phyloP scores from a whole-genome alignment of 1,140 invertebrate genomes.

The Aporrectodea caliginosa region DNA sequence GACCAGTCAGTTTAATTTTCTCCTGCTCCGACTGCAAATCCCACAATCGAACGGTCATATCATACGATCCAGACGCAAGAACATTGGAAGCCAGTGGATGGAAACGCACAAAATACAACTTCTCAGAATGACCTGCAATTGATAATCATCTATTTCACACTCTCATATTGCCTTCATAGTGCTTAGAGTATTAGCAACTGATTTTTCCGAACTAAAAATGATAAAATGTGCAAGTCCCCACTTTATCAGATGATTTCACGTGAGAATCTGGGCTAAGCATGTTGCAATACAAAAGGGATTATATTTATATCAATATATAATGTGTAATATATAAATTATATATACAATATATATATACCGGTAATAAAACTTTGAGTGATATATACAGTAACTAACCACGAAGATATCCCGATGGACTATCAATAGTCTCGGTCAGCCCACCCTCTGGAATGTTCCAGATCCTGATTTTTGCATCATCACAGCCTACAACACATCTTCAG shows the following conservation, averaged over 20 bases:
- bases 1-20: slow-evolving; percentile 52
- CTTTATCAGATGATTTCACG: too few relatives aligned
- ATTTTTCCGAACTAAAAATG: too few relatives aligned
- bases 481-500: too few relatives aligned
- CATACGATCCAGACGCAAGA: slow-evolving; percentile 79
- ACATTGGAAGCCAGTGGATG: slow-evolving; percentile 82
- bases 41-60: slow-evolving; percentile 84
- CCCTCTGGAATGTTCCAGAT: slow-evolving; percentile 72
- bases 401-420: slow-evolving; percentile 58
- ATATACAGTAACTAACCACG: slow-evolving; percentile 34
- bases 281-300: too few relatives aligned
- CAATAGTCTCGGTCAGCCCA: slow-evolving; percentile 70
- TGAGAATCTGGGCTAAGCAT: too few relatives aligned
- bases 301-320: too few relatives aligned
- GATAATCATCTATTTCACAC: background rate
- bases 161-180: slow-evolving; percentile 14
- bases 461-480: slow-evolving; percentile 83
- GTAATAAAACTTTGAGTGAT: too few relatives aligned
- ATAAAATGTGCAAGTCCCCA: too few relatives aligned
- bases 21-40: slow-evolving; percentile 56
- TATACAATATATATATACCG: too few relatives aligned
- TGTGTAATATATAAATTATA: too few relatives aligned
- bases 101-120: slow-evolving; percentile 85
- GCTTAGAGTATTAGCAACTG: too few relatives aligned
- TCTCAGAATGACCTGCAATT: slow-evolving; percentile 74